Percentiles rank a stretch among this genome's conserved stretches.
Evolutionary conservation across 2,113 vertebrate genomes (phyloP).

Genomic region (Gambusia affinis): DNA sequence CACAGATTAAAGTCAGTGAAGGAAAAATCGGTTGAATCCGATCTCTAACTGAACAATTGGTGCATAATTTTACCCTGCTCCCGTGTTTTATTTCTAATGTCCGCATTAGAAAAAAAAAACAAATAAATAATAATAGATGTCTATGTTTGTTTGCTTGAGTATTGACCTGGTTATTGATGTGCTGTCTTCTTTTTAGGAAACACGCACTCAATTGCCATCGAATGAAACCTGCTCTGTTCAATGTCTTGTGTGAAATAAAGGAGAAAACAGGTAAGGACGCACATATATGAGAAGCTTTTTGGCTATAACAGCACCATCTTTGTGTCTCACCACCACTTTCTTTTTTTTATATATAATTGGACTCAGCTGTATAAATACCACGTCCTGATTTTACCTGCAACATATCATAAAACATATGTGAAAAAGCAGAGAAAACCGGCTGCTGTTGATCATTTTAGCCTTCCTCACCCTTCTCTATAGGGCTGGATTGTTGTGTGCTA

Average conservation of each 20-base stretch:
- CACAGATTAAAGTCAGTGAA: not conserved
- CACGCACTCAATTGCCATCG: constrained; percentile 84
- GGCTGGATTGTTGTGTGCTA: constrained; percentile 48
- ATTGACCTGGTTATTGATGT: constrained; percentile 52
- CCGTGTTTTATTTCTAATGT: not conserved
- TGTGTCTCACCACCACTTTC: not conserved
- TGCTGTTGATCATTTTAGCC: constrained; percentile 48
- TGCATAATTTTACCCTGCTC: not conserved
- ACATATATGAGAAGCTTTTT: not conserved
- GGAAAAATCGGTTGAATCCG: not conserved
- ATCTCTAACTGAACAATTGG: not conserved
- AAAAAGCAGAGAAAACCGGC: constrained; percentile 18
- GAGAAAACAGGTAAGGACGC: constrained; percentile 79
- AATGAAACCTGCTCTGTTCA: constrained; percentile 85
- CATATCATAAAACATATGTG: not conserved
- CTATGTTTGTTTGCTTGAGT: constrained; percentile 57
- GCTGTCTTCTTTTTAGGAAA: constrained; percentile 73
- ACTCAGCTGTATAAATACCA: not conserved
- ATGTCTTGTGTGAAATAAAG: constrained; percentile 83
- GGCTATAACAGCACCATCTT: not conserved
- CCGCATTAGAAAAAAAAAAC: not conserved
- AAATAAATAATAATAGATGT: not conserved
- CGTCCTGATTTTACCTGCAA: not conserved
- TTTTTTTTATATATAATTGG: not conserved
- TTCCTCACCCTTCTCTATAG: constrained; percentile 37